Evolutionary conservation across 2,113 vertebrate genomes (phyloP).

Genomic region (Sus scrofa): DNA sequence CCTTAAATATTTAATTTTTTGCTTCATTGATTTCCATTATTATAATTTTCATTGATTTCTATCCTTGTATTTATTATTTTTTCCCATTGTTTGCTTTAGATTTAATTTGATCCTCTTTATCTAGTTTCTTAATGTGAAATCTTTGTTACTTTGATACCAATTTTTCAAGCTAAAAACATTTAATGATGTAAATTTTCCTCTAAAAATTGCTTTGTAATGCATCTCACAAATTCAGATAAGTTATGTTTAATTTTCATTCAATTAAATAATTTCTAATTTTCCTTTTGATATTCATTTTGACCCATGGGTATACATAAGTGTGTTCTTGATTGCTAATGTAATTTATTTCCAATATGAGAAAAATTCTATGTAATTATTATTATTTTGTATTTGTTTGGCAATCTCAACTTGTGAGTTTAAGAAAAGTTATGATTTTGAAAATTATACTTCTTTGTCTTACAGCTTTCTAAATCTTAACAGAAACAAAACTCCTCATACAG

Average conservation of each 20-base stretch:
- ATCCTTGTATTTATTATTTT: neutral
- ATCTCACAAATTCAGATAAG: neutral
- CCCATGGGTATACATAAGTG: neutral
- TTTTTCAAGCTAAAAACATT: neutral
- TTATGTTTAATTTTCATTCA: neutral
- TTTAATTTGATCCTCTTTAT: neutral
- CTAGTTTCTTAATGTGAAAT: neutral
- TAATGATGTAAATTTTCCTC: neutral
- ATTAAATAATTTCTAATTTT: neutral
- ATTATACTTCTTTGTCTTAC: neutral
- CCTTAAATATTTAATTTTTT: neutral
- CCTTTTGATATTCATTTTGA: neutral
- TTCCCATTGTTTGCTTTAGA: neutral
- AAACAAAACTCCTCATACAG: neutral
- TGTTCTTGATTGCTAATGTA: neutral
- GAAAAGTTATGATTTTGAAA: conserved; percentile 1
- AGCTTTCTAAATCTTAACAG: neutral
- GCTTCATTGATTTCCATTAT: neutral
- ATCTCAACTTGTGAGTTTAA: neutral
- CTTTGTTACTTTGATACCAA: neutral
- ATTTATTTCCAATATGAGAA: conserved; percentile 3
- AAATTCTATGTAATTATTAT: neutral
- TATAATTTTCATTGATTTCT: neutral
- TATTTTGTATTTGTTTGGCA: neutral
- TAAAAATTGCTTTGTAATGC: neutral